Base-by-base conservation (phyloP, 2,797 vertebrate species). In the Tragelaphus oryx region DNA sequence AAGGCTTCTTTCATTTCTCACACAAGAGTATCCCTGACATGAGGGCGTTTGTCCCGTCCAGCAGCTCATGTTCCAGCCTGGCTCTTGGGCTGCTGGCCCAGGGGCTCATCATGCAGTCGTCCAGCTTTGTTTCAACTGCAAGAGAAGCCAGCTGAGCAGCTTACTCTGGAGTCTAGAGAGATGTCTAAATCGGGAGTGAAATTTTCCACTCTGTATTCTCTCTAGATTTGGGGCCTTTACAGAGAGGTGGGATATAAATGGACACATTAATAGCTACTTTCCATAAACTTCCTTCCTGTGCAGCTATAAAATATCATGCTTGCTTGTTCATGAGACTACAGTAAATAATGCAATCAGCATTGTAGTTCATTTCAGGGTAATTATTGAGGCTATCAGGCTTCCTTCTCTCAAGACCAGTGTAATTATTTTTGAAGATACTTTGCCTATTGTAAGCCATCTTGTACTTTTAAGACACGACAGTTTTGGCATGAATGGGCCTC, bases 171-270 rank as follows among this genome's bases (percentile, higher is more conserved):
- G 89, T 74, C 80, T 87, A 74, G 60, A 97, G 87, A 94, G 44
- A 89, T 37, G 52, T 92, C 95, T 92, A 97, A 96, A 90, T 78
- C 37, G 9, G 75, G 91, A 96, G 75, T 94, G 79, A 97, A 94
- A 90, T 26, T 92, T 96, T 94, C 96, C 93, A 78, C 65, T 88
- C 91, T 87, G 65, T 91, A 88, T 76, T 93, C 78, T 95, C 59
- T 82, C 80, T 75, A 93, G 87, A 88, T 68, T 20, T 86, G 82
- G 75, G 78, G 37, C 11, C 54, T 86, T 88, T 93, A 80, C 17
- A 78, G 33, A 62, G 83, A 95, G 65, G 26, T 12, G 74, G 91
- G 50, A 80, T 91, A 93, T 76, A 97, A 98, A 86, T 91, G 86
- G 75, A 91, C 41, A 81, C 80, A 79, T 95, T 90, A 96, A 92